phyloP scores from a whole-genome alignment of 2,888 invertebrate genomes.

The Caenorhabditis sinica region DNA sequence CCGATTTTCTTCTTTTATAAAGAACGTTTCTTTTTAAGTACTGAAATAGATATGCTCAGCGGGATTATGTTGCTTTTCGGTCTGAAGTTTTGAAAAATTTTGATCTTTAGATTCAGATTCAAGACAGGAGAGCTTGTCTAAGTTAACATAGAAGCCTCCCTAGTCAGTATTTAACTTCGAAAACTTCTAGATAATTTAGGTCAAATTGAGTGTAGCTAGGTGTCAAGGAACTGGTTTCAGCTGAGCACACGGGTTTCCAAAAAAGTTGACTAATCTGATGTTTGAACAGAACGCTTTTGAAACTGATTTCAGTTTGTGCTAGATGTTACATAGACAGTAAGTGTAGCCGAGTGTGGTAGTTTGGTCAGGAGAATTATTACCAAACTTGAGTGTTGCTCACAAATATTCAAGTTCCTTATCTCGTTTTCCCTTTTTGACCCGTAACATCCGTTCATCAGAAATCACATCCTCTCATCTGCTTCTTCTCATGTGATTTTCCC shows the following conservation, averaged over 20 bases:
- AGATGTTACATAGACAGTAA: constrained; percentile 19
- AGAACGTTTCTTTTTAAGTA: background rate
- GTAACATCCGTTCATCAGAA: constrained; percentile 32
- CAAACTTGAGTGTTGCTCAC: background rate
- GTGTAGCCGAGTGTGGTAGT: background rate
- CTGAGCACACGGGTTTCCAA: constrained; percentile 4
- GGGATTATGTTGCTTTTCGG: too few relatives aligned
- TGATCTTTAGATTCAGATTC: too few relatives aligned
- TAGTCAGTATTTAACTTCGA: too few relatives aligned
- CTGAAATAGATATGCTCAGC: background rate
- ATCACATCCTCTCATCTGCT: constrained; percentile 16
- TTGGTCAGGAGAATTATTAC: background rate
- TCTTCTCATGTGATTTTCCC: constrained; percentile 10
- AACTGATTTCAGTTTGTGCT: constrained; percentile 14
- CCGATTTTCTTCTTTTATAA: constrained; percentile 21
- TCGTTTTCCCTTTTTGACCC: constrained; percentile 4
- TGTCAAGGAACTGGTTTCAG: constrained; percentile 8
- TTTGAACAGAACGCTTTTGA: constrained; percentile 28
- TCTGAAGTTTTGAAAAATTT: too few relatives aligned
- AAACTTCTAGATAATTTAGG: background rate
- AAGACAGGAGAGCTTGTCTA: too few relatives aligned
- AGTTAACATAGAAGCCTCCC: too few relatives aligned
- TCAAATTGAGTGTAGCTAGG: background rate
- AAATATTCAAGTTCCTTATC: background rate
- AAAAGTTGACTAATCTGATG: background rate